Base-by-base conservation (phyloP, 2,888 invertebrate species). In the Pherbina coryleti region DNA sequence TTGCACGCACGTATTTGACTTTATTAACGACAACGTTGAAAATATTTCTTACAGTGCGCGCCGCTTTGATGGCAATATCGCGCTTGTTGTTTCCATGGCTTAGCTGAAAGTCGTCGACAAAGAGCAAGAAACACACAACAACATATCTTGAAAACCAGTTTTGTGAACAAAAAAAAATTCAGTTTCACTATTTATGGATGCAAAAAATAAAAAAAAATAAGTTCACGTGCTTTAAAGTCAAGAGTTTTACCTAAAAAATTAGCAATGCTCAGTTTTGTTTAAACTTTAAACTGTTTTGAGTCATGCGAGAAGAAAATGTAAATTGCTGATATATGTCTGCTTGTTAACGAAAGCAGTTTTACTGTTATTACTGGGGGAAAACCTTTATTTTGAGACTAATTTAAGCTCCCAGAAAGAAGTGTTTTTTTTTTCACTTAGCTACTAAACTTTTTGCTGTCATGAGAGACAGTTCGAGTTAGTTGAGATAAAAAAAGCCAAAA, bases 81-180 rank as follows among this genome's bases (percentile, higher is more conserved):
- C 11, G 11, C 7, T 44, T 44, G 11, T 44, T 44, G 11, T 44
- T 44, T 44, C 14, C 11, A 44, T 28, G 51, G 69, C 44, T 51
- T 28, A 14, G 19, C 22, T 22, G 25, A 25, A 44, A 19, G n/a
- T 34, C 34, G 17, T 34, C 25, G 28, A 34, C 9, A 28, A 25
- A 22, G 57, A 57, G 37, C 37, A 37, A 8, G 22, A 60, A 60
- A 60, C n/a, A 55, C 31, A 44, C 11, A 11, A 14, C 44, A 49
- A 69, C 17, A 22, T n/a, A 4, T 37, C 22, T 57, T 37, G 72
- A 72, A 71, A 72, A 72, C 72, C 72, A 72, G 72, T 72, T 72
- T 31, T 55, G 2, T 22, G 9, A 4, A 57, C 11, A 28, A 25
- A 7, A 28, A n/a, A 60, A 60, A 60, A 25, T 60, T 60, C 57